A percentile compares a stretch with the other conserved stretches of the same genome.
phyloP scores from a whole-genome alignment of 1,140 invertebrate genomes.

The Drosophila paulistorum region DNA sequence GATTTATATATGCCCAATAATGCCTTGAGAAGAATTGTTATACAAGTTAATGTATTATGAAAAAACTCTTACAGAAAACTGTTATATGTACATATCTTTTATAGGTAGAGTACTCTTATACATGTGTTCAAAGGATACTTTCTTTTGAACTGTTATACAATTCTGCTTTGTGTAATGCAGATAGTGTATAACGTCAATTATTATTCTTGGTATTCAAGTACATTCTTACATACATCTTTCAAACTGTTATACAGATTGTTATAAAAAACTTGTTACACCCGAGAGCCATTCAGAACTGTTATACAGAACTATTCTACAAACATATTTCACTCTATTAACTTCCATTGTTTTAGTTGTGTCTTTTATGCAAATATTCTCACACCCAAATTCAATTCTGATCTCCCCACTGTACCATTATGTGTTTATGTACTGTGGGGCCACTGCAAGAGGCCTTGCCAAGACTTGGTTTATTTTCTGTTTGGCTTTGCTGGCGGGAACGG shows the following conservation, averaged over 20 bases:
- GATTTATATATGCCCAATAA: too few relatives aligned
- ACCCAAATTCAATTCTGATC: not conserved
- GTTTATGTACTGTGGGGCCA: constrained; percentile 29
- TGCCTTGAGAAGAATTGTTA: too few relatives aligned
- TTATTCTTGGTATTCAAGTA: too few relatives aligned
- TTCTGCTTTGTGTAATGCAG: too few relatives aligned
- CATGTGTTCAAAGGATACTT: not conserved
- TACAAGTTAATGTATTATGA: not conserved
- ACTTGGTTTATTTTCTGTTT: constrained; percentile 46
- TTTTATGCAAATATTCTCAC: not conserved
- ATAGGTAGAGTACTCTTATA: not conserved
- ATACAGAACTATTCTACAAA: not conserved
- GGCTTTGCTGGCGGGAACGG: constrained; percentile 4
- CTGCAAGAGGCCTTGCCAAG: constrained; percentile 40
- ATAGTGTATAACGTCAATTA: too few relatives aligned
- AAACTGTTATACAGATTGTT: constrained; percentile 5
- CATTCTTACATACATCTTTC: too few relatives aligned
- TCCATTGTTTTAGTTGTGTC: too few relatives aligned
- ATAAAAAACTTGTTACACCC: not conserved
- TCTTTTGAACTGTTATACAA: not conserved
- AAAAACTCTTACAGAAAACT: too few relatives aligned
- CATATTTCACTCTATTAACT: not conserved
- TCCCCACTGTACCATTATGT: constrained; percentile 49
- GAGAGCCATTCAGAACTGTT: not conserved
- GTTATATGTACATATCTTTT: not conserved